These are phyloP conservation scores for Osmerus eperlanus DNA, from an alignment of 2,113 vertebrate genomes.

Conservation along the genomic window DNA sequence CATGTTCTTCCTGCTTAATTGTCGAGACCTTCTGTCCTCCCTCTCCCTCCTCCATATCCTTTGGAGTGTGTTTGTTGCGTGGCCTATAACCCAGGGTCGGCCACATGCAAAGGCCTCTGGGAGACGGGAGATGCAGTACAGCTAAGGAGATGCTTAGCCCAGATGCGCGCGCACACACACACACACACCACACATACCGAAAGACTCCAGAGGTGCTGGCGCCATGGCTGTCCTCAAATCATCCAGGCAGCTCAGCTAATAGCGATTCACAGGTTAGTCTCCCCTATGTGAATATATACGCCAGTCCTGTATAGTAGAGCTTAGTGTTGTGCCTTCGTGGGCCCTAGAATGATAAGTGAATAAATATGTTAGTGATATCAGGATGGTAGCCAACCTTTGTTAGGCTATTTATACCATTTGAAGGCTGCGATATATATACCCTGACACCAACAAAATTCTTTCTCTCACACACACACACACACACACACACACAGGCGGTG, in stretches of 20 bases:
- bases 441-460: background rate
- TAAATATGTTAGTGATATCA: too few species aligned
- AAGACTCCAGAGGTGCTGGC: background rate
- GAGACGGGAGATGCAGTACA: background rate
- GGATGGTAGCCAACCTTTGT: too few species aligned
- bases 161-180: background rate
- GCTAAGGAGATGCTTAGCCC: too few species aligned
- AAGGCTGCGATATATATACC: too few species aligned
- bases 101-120: background rate
- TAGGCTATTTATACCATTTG: too few species aligned
- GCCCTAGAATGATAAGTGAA: too few species aligned
- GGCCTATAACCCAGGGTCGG: too few species aligned
- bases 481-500: background rate
- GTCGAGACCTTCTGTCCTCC: background rate
- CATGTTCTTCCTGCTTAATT: background rate
- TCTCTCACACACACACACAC: background rate
- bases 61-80: background rate
- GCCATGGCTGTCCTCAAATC: background rate
- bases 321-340: too few species aligned
- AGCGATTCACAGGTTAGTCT: too few species aligned
- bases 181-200: background rate
- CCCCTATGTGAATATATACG: too few species aligned
- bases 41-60: background rate
- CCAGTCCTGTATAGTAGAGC: too few species aligned
- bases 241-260: too few species aligned